Evolutionary conservation across 2,797 vertebrate genomes (phyloP).

Genomic region (Merluccius polli): DNA sequence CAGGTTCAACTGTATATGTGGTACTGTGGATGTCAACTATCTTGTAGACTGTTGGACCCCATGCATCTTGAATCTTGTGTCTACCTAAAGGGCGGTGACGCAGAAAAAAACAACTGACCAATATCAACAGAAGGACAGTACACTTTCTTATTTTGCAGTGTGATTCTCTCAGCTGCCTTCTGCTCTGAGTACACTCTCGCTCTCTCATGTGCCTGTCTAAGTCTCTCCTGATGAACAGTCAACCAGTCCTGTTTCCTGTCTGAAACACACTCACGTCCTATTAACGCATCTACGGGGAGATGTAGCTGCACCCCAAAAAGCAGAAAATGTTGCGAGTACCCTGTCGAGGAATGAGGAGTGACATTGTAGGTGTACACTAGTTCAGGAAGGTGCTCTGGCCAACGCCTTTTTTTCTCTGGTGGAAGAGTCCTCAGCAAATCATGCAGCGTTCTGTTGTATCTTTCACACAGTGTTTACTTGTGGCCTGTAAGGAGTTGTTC

Average conservation of each 20-base stretch:
- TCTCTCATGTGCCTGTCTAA: background rate
- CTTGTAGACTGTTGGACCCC: background rate
- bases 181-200: background rate
- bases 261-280: background rate
- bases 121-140: background rate
- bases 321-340: conserved; percentile 9
- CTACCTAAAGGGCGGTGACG: background rate
- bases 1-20: background rate
- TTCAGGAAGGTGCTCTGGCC: conserved; percentile 16
- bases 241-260: conserved; percentile 14
- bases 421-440: background rate
- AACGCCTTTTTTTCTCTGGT: conserved; percentile 14
- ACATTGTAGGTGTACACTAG: conserved; percentile 18
- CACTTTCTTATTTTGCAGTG: background rate
- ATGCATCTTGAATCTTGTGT: background rate
- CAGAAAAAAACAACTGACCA: background rate
- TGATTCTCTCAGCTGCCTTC: background rate
- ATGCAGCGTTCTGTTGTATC: conserved; percentile 3
- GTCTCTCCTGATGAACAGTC: conserved; percentile 1
- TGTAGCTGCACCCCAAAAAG: conserved; percentile 19
- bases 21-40: background rate
- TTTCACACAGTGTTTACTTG: background rate
- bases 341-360: conserved; percentile 5
- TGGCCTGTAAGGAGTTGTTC: background rate
- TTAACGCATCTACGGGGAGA: conserved; percentile 11